A percentile compares a stretch with the other conserved stretches of the same genome.
Evolutionary conservation across 2,113 vertebrate species (phyloP).

Genomic region (Rhadina sibilatrix): DNA sequence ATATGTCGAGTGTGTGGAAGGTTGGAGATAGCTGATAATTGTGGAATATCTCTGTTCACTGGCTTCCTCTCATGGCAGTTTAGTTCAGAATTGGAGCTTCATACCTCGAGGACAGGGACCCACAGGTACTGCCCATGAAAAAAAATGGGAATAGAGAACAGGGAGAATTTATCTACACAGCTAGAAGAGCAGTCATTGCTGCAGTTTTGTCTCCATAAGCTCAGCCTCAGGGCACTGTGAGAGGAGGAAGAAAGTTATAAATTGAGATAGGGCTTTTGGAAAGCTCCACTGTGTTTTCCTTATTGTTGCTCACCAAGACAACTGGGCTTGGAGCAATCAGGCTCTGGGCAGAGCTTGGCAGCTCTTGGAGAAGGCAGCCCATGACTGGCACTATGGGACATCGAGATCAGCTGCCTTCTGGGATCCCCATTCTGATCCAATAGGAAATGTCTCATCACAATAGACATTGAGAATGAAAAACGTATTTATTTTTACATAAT

Average conservation of each 20-base stretch:
- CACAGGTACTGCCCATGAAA: neutral
- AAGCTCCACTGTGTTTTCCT: neutral
- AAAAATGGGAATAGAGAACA: neutral
- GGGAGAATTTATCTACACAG: neutral
- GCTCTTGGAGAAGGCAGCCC: neutral
- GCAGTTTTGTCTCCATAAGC: rapidly evolving
- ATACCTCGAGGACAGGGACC: rapidly evolving
- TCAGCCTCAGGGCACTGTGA: neutral
- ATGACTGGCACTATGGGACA: neutral
- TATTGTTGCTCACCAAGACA: neutral
- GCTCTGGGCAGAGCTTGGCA: neutral
- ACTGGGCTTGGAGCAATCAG: neutral
- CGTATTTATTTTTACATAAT: conserved; percentile 30
- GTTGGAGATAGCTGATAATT: neutral
- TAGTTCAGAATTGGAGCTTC: neutral
- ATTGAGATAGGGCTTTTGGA: neutral
- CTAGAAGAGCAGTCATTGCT: neutral
- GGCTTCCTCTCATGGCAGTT: neutral
- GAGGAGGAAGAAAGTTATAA: neutral
- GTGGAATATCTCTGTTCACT: neutral
- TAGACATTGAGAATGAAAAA: neutral
- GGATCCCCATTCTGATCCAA: neutral
- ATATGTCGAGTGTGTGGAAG: neutral
- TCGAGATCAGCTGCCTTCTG: neutral
- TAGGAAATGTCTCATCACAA: neutral